phyloP scores from a whole-genome alignment of 2,797 vertebrate species.

The Melopsittacus undulatus region DNA sequence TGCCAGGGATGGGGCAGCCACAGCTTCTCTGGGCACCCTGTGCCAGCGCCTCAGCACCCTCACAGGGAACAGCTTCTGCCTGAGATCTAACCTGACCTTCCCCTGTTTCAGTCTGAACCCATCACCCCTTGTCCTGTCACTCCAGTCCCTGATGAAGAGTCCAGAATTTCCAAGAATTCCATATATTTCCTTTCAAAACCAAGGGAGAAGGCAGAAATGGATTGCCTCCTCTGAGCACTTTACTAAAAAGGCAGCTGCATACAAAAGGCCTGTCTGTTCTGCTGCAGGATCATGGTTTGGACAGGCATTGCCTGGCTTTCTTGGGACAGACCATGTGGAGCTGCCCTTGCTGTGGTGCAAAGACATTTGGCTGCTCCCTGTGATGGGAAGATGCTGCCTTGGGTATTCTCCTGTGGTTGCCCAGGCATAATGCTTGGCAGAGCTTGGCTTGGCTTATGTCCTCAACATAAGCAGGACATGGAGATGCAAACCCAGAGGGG shows the following conservation, averaged over 20 bases:
- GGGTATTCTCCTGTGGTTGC: rapidly evolving
- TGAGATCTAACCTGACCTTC: neutral
- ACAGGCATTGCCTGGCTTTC: neutral
- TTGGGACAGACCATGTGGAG: neutral
- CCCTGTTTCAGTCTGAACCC: neutral
- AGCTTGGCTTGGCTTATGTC: neutral
- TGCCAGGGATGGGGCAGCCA: no score
- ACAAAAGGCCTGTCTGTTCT: neutral
- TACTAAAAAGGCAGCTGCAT: neutral
- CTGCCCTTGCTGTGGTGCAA: neutral
- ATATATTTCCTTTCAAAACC: neutral
- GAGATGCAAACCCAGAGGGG: neutral
- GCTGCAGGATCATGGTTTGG: neutral
- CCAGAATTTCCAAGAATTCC: neutral
- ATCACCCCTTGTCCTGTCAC: neutral
- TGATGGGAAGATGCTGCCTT: neutral
- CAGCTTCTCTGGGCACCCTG: no score
- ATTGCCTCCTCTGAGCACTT: neutral
- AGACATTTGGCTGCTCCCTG: neutral
- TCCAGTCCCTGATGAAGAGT: neutral
- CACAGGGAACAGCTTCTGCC: neutral
- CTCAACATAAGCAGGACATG: neutral
- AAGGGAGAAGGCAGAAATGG: neutral
- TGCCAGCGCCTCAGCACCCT: no score
- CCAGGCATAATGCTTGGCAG: neutral